Evolutionary conservation across 2,888 invertebrate species (phyloP).

Genomic region (Pocota personata): DNA sequence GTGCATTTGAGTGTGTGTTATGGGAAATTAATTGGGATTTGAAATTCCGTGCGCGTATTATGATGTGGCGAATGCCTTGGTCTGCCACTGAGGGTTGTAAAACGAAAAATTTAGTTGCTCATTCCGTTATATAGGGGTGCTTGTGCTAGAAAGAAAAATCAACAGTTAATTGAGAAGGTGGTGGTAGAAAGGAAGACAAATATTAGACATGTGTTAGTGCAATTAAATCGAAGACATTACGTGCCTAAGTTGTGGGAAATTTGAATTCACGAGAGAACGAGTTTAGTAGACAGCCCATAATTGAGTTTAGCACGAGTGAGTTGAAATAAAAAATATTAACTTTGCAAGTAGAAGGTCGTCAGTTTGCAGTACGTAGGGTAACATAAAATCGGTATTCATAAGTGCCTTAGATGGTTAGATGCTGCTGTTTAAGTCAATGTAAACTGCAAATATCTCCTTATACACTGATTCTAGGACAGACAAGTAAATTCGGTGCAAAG

Average conservation of each 20-base stretch:
- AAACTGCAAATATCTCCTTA: no score
- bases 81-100: constrained; percentile 22
- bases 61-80: constrained; percentile 57
- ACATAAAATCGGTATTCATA: no score
- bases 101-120: constrained; percentile 24
- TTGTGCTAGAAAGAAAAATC: constrained; percentile 4
- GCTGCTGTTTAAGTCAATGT: no score
- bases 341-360: no score
- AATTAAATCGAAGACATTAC: constrained; percentile 45
- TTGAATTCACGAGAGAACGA: not conserved
- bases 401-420: no score
- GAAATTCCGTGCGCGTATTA: constrained; percentile 63
- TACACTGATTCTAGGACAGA: no score
- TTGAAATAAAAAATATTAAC: no score
- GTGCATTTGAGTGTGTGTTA: constrained; percentile 13
- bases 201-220: constrained; percentile 38
- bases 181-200: not conserved
- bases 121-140: constrained; percentile 16
- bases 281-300: not conserved
- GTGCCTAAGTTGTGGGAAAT: constrained; percentile 27
- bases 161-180: constrained; percentile 19
- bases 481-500: no score
- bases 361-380: no score
- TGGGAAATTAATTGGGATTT: constrained; percentile 63
- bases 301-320: no score